phyloP scores from a whole-genome alignment of 92 coral and sea anemone species.

The Parazoanthus darwini region DNA sequence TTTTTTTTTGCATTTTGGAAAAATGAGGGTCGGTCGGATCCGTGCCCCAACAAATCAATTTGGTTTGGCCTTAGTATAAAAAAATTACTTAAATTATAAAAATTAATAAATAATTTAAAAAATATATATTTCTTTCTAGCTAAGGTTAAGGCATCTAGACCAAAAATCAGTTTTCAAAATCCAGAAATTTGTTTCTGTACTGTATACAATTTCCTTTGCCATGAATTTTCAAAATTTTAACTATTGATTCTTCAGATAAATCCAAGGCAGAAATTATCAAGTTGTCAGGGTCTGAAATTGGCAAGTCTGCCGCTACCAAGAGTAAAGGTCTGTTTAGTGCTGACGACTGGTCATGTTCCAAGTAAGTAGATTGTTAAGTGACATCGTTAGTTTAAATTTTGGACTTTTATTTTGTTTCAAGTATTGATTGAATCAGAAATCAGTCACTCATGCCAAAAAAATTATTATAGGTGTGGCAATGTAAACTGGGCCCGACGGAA shows the following conservation, averaged over 20 bases:
- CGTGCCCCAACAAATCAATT: too few relatives aligned
- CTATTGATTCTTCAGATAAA: conserved; percentile 52
- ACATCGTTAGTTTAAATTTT: too few relatives aligned
- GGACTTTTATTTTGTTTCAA: not conserved
- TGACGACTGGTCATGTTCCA: conserved; percentile 97
- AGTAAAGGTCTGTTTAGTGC: conserved; percentile 98
- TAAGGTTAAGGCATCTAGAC: too few relatives aligned
- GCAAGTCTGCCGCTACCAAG: conserved; percentile 90
- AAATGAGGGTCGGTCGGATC: too few relatives aligned
- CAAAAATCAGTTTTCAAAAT: too few relatives aligned
- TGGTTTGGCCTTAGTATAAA: too few relatives aligned
- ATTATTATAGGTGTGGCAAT: conserved; percentile 84
- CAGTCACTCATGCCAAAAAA: not conserved
- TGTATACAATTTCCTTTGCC: too few relatives aligned
- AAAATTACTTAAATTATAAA: too few relatives aligned
- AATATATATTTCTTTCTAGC: too few relatives aligned
- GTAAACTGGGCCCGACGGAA: conserved; percentile 97
- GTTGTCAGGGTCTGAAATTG: conserved; percentile 86
- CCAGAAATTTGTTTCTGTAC: too few relatives aligned
- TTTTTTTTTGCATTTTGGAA: too few relatives aligned
- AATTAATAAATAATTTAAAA: too few relatives aligned
- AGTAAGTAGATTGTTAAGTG: conserved; percentile 57
- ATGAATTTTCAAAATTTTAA: not conserved
- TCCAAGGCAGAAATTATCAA: conserved; percentile 79
- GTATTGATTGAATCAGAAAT: not conserved